Evolutionary conservation across 2,888 invertebrate species (phyloP).

Genomic region (Macropis europaea): DNA sequence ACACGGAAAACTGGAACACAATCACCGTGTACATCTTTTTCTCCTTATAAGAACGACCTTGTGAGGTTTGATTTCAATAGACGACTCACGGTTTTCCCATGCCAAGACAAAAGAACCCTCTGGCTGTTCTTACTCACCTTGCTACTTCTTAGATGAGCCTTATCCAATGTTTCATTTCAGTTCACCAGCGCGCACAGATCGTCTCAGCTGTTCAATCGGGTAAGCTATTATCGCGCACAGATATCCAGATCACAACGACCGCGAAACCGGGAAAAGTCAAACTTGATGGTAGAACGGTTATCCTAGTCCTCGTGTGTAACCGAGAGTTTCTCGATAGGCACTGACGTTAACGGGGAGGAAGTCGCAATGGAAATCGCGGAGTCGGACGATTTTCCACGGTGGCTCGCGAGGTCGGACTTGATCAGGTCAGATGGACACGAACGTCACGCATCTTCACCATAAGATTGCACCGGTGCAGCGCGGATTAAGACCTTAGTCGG

Average conservation of each 20-base stretch:
- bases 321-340: background rate
- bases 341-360: background rate
- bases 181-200: slow-evolving; percentile 40
- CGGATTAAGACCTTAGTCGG: slow-evolving; percentile 59
- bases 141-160: slow-evolving; percentile 53
- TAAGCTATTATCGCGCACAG: slow-evolving; percentile 13
- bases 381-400: too few species aligned
- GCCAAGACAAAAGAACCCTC: slow-evolving; percentile 2
- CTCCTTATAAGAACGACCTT: slow-evolving; percentile 3
- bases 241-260: slow-evolving; percentile 11
- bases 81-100: slow-evolving; percentile 23
- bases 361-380: background rate
- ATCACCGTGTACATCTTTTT: background rate
- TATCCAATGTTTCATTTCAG: slow-evolving; percentile 60
- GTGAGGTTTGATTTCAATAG: background rate
- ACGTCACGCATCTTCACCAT: slow-evolving; percentile 55
- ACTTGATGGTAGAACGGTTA: background rate
- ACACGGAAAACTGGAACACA: background rate
- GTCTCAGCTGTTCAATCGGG: slow-evolving; percentile 20
- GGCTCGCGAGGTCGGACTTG: slow-evolving; percentile 20
- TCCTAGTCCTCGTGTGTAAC: too few species aligned
- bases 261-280: background rate
- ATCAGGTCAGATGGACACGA: slow-evolving; percentile 5
- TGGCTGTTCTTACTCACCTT: slow-evolving; percentile 50
- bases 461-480: slow-evolving; percentile 34